Evolutionary conservation across 2,797 vertebrate genomes (phyloP), one percentile per base, ranked within the genome.

Genomic region (Spatula clypeata): DNA sequence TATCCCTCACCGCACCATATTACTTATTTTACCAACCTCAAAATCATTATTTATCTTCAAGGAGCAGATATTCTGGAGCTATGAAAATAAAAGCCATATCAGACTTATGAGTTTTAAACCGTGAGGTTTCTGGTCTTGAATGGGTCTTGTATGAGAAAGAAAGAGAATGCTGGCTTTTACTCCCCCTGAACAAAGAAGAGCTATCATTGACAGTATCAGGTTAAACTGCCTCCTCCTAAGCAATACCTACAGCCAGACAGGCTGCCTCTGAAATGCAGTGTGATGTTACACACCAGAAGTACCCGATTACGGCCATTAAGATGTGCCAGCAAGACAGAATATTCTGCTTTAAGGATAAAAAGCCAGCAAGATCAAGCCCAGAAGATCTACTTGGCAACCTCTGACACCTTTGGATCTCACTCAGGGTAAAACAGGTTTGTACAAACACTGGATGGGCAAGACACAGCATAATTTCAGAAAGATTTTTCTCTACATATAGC

Each of bases 51-150:
- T 14, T 29, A 57, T 74, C 60, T 77, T 85, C 61, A 82, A 54
- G 76, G 5, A 36, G 61, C 26, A 79, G 58, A 58, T 81, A 91
- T 62, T 24, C 62, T 55, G 29, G 1, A 88, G 54, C 20, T 84
- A 27, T 62, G 45, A 70, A 95, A 90, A 88, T 45, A 6, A 84
- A 81, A 94, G 42, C 47, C 31, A 38, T 69, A n/a, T 55, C n/a
- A 75, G 29, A 75, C 24, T 53, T 60, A 10, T 1, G 5, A 90
- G 38, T 0, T 1, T 79, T 45, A 91, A 87, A 91, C 10, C 20
- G 4, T 1, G 27, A 45, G 31, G 77, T 76, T 61, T 72, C 47
- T 75, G 73, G 34, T 24, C 34, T 88, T 79, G 47, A 76, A 23
- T 1, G 1, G 69, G 9, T 45, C 24, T 60, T 26, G 13, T 16